Evolutionary conservation across 2,797 vertebrate species (phyloP).

Genomic region (Lutjanus argentimaculatus): DNA sequence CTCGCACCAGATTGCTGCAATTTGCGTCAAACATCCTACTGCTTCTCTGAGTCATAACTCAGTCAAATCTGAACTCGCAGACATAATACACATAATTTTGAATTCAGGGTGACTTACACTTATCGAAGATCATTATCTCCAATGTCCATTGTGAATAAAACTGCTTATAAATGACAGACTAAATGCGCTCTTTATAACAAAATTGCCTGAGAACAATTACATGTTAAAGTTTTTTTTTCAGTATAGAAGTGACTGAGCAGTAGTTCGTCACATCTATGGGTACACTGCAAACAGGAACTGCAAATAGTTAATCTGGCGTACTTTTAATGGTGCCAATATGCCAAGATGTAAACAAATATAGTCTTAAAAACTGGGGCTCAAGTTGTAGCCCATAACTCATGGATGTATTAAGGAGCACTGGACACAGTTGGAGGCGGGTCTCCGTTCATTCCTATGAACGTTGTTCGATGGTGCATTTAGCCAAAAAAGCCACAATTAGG

Average conservation of each 20-base stretch:
- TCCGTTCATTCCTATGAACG: no score
- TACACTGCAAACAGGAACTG: background rate
- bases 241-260: background rate
- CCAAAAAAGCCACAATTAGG: no score
- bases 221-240: background rate
- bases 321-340: background rate
- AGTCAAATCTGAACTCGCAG: background rate
- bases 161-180: background rate
- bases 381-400: background rate
- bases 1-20: no score
- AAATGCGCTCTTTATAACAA: no score
- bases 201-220: background rate
- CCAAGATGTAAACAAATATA: constrained; percentile 2
- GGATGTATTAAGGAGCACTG: no score
- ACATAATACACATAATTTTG: background rate
- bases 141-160: background rate
- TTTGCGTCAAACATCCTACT: background rate
- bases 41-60: background rate
- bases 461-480: no score
- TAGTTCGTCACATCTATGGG: background rate
- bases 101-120: background rate
- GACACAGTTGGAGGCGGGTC: no score
- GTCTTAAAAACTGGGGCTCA: background rate
- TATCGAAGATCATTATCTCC: background rate
- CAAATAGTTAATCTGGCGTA: background rate